A percentile compares a stretch with the other conserved stretches of the same genome.
phyloP scores from a whole-genome alignment of 2,797 vertebrate genomes.

The Parauchenoglanis punctatus region DNA sequence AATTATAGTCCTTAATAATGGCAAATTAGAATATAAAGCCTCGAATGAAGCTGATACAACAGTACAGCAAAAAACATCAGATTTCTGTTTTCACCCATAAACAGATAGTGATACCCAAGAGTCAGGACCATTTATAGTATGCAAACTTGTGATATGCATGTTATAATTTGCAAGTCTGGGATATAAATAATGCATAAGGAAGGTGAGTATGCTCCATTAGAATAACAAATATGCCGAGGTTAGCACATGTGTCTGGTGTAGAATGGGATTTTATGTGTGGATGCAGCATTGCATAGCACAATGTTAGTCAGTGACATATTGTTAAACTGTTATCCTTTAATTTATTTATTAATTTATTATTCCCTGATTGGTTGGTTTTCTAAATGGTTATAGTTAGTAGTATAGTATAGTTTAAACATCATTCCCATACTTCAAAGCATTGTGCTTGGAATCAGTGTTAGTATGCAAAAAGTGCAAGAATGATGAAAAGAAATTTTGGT shows the following conservation, averaged over 20 bases:
- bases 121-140: not conserved
- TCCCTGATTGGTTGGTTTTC: slow-evolving; percentile 8
- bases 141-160: not conserved
- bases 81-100: not conserved
- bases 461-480: not conserved
- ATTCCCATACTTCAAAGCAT: not conserved
- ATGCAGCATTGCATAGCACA: not conserved
- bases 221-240: slow-evolving; percentile 33
- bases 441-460: not conserved
- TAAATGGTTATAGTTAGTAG: not conserved
- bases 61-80: not conserved
- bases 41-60: no score
- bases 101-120: not conserved
- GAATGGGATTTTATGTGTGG: not conserved
- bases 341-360: no score
- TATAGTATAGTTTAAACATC: not conserved
- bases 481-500: not conserved
- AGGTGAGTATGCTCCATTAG: not conserved
- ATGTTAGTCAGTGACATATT: not conserved
- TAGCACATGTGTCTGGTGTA: not conserved
- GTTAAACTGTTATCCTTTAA: not conserved
- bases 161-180: not conserved
- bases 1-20: not conserved
- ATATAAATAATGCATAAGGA: slow-evolving; percentile 19
- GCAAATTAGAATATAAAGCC: not conserved